Conservation (phyloP, 2,113 vertebrate genomes). For the Megaleporinus macrocephalus region DNA sequence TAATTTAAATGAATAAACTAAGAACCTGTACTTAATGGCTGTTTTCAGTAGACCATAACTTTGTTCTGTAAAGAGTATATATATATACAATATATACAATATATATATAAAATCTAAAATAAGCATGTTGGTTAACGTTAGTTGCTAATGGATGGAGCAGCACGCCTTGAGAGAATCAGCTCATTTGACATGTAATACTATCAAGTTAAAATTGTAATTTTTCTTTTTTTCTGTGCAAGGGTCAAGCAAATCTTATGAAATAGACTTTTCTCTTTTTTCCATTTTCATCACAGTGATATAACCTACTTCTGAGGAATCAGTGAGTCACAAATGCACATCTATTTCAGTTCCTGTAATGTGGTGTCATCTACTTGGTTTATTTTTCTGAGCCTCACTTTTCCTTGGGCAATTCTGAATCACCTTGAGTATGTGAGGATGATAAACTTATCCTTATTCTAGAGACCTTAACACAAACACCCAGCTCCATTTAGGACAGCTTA, state of each 20-base stretch:
- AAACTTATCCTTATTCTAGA: conserved; percentile 48
- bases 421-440: conserved; percentile 49
- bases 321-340: conserved; percentile 28
- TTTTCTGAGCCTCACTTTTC: conserved; percentile 47
- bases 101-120: too few species aligned
- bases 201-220: too few species aligned
- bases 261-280: conserved; percentile 15
- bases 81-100: too few species aligned
- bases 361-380: conserved; percentile 51
- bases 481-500: conserved; percentile 50
- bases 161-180: too few species aligned
- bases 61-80: too few species aligned
- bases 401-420: conserved; percentile 49
- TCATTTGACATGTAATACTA: too few species aligned
- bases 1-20: too few species aligned
- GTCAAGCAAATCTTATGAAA: background rate
- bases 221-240: background rate
- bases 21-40: too few species aligned
- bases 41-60: too few species aligned
- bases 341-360: conserved; percentile 48
- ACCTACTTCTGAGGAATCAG: conserved; percentile 44
- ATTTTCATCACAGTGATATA: conserved; percentile 38
- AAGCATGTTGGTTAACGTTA: too few species aligned
- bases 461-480: conserved; percentile 52
- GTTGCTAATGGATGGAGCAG: too few species aligned